These are phyloP conservation scores for Hippocampus barbouri DNA, from an alignment of 2,113 vertebrate species.

Conservation along the genomic window DNA sequence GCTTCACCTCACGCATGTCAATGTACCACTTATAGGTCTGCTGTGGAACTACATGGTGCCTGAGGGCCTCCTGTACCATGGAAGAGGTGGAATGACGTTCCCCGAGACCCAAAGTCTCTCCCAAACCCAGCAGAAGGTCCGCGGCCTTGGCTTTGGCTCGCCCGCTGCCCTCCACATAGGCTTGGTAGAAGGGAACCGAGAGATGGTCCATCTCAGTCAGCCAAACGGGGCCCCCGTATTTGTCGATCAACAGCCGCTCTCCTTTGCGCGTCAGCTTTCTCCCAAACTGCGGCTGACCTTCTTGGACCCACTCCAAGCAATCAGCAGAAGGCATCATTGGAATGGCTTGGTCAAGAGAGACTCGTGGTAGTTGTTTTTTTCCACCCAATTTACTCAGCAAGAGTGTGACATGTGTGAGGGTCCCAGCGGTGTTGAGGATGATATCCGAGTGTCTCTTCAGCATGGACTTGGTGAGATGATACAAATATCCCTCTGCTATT, in stretches of 20 bases:
- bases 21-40: conserved; percentile 76
- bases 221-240: conserved; percentile 72
- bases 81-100: conserved; percentile 71
- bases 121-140: conserved; percentile 74
- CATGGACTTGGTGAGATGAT: conserved; percentile 68
- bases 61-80: conserved; percentile 69
- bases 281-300: conserved; percentile 70
- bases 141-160: conserved; percentile 72
- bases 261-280: conserved; percentile 76
- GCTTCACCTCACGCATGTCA: conserved; percentile 66
- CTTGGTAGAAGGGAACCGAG: conserved; percentile 76
- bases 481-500: conserved; percentile 70
- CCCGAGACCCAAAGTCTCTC: conserved; percentile 76
- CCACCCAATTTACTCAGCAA: conserved; percentile 60
- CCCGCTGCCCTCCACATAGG: conserved; percentile 67
- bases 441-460: conserved; percentile 67
- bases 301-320: conserved; percentile 74
- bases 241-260: conserved; percentile 68
- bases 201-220: conserved; percentile 78
- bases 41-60: conserved; percentile 69
- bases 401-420: conserved; percentile 57
- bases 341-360: conserved; percentile 71
- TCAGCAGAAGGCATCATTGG: conserved; percentile 71
- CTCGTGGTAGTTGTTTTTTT: conserved; percentile 57
- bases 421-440: conserved; percentile 66